Conservation (phyloP, 2,113 vertebrate genomes). For the Coregonus clupeaformis region DNA sequence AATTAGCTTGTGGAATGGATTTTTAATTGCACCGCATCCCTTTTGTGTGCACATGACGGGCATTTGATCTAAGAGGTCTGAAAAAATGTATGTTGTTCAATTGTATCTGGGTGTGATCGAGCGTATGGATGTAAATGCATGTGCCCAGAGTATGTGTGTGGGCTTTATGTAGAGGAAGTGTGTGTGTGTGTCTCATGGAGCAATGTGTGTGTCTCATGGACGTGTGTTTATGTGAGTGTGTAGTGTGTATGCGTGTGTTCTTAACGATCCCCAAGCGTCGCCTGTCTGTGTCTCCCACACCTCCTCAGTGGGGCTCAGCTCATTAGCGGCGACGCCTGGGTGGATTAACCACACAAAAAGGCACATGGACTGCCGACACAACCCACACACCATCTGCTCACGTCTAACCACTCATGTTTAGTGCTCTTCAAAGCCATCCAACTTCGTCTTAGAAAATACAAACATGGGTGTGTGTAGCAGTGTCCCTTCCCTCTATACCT, state of each 20-base stretch:
- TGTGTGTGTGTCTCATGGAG: slow-evolving; percentile 25
- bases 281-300: slow-evolving; percentile 48
- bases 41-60: background rate
- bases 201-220: slow-evolving; percentile 6
- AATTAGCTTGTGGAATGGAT: background rate
- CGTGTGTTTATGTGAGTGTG: slow-evolving; percentile 1
- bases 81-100: background rate
- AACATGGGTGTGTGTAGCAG: slow-evolving; percentile 37
- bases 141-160: background rate
- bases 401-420: slow-evolving; percentile 20
- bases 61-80: slow-evolving; percentile 7
- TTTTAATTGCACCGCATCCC: slow-evolving; percentile 24
- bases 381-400: slow-evolving; percentile 1
- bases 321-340: slow-evolving; percentile 63
- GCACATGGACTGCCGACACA: slow-evolving; percentile 13
- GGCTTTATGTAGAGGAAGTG: background rate
- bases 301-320: slow-evolving; percentile 46
- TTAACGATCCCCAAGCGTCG: slow-evolving; percentile 37
- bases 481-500: background rate
- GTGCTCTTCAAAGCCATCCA: slow-evolving; percentile 55
- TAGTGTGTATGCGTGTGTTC: slow-evolving; percentile 6
- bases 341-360: slow-evolving; percentile 59
- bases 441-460: slow-evolving; percentile 52
- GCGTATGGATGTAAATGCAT: background rate
- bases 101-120: background rate